A percentile compares a stretch with the other conserved stretches of the same genome.
Conservation (phyloP, 2,797 vertebrate species). For the Halcyon smyrnensis region DNA sequence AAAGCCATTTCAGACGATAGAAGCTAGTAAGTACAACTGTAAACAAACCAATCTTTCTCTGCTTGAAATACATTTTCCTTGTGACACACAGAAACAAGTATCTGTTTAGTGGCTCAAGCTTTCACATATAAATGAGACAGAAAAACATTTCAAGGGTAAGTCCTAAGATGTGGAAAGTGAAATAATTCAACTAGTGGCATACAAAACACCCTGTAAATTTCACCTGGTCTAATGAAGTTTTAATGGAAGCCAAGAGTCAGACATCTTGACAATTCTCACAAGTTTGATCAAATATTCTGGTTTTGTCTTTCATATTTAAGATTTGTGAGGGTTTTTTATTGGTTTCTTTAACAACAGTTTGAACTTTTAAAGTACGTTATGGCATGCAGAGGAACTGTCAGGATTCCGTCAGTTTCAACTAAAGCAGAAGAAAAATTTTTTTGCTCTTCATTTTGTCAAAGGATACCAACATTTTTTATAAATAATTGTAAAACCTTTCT, state of each 20-base stretch:
- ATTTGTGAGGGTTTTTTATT: neutral
- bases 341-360: neutral
- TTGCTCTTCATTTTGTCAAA: conserved; percentile 38
- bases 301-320: neutral
- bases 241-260: neutral
- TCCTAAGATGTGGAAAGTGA: neutral
- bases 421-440: neutral
- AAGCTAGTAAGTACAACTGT: neutral
- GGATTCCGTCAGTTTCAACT: neutral
- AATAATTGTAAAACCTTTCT: conserved; percentile 2
- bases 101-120: neutral
- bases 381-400: neutral
- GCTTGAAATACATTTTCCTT: neutral
- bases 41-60: neutral
- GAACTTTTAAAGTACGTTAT: neutral
- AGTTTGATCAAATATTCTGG: neutral
- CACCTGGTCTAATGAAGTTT: neutral
- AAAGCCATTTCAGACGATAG: conserved; percentile 38
- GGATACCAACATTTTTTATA: conserved; percentile 33
- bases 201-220: neutral
- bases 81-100: neutral
- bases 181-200: neutral
- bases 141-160: neutral
- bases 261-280: neutral
- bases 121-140: neutral